Evolutionary conservation across 2,113 vertebrate species (phyloP).

Genomic region (Tor tambroides): DNA sequence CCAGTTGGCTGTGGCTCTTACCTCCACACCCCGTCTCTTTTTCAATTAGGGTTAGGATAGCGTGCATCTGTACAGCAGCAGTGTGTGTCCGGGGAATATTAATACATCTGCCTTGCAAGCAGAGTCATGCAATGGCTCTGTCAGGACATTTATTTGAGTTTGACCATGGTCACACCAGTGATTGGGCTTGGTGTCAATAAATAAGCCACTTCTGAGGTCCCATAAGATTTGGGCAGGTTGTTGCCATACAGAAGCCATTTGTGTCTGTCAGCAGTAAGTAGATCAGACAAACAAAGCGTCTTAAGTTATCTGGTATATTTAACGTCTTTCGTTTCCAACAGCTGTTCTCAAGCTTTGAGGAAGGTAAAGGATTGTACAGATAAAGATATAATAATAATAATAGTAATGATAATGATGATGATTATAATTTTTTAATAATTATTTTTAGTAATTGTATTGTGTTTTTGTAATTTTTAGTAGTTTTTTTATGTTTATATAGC

Average conservation of each 20-base stretch:
- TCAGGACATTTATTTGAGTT: conserved; percentile 39
- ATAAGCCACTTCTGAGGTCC: neutral
- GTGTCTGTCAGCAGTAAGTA: conserved; percentile 6
- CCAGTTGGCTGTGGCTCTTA: conserved; percentile 52
- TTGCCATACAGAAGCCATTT: neutral
- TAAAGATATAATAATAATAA: too few species aligned
- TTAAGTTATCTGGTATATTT: conserved; percentile 24
- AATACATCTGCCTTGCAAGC: conserved; percentile 29
- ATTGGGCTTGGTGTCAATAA: conserved; percentile 9
- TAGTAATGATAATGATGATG: too few species aligned
- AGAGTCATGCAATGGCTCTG: conserved; percentile 21
- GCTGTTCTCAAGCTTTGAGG: neutral
- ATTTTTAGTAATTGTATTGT: neutral
- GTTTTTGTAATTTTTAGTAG: neutral
- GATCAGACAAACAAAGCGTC: conserved; percentile 12
- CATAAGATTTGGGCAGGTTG: neutral
- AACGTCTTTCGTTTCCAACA: conserved; percentile 27
- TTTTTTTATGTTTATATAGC: neutral
- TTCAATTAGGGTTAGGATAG: neutral
- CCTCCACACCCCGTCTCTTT: neutral
- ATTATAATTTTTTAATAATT: neutral
- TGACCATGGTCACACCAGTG: neutral
- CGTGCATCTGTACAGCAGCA: neutral
- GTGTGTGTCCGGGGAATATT: conserved; percentile 7
- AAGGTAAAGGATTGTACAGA: neutral